Base-by-base conservation (phyloP, 2,113 vertebrate genomes). In the Malaclemys terrapin region DNA sequence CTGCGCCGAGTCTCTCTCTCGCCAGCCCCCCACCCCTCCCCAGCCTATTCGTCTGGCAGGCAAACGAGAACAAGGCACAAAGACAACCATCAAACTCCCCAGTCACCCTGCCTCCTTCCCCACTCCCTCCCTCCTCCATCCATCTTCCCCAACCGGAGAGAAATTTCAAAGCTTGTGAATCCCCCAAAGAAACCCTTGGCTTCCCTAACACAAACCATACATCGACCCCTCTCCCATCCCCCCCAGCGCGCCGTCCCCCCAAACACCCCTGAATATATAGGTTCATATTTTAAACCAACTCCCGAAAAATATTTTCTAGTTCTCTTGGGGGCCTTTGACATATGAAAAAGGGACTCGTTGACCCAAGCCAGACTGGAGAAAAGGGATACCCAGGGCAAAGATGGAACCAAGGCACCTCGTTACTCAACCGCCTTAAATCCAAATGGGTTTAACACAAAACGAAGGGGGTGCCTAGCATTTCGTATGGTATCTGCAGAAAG, bases 11-110 rank as follows among this genome's bases (percentile, higher is more conserved):
- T 94, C 94, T 89, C 95, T 95, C 95, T 83, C 81, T 59, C 69
- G 4, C 52, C 56, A 81, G 49, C 25, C 81, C 20, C 72, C 56
- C 75, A 53, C 53, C 83, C 84, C 85, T 50, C 88, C 84, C 85
- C 89, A 94, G 94, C 56, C 81, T 93, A 93, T 96, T 96, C 94
- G 72, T 89, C 95, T 65, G 94, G 95, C 96, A 91, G 84, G 92
- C 96, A 92, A 96, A 96, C 88, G 94, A 93, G 90, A 88, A 81
- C 14, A 13, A 80, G 93, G 87, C 95, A 96, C 87, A 95, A 94
- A 96, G 90, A 88, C 88, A 82, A 80, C 84, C 75, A 47, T 42
- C 75, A 93, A 93, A 91, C 91, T 89, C 80, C 49, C 72, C 90
- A 22, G 56, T 38, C 76, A 17, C 57, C 93, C 92, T 59, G 75